phyloP scores from a whole-genome alignment of 2,888 invertebrate genomes.

The Cheilosia urbana region DNA sequence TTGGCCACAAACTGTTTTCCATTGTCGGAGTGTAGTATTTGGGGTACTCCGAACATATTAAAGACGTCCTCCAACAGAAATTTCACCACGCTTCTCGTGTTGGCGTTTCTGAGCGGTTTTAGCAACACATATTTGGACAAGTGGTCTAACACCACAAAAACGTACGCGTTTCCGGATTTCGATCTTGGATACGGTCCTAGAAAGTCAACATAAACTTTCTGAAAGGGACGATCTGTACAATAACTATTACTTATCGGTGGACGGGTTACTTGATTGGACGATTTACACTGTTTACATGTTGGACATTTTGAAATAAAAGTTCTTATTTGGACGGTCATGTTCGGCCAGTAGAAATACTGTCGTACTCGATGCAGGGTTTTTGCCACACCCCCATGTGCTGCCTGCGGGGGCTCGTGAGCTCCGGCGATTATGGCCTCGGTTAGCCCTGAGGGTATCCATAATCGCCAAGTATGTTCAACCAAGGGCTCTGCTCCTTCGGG shows the following conservation, averaged over 20 bases:
- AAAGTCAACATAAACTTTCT: conserved; percentile 1
- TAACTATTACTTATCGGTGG: background rate
- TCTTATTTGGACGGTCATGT: no score
- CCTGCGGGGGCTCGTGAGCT: conserved; percentile 31
- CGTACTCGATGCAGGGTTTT: conserved; percentile 30
- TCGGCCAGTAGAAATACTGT: no score
- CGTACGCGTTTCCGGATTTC: conserved; percentile 1
- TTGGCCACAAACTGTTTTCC: conserved; percentile 75
- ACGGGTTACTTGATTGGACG: conserved; percentile 1
- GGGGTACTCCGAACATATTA: conserved; percentile 18
- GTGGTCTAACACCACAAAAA: background rate
- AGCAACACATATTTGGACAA: background rate
- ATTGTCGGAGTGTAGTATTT: conserved; percentile 75
- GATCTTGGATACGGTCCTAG: conserved; percentile 2
- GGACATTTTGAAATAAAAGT: background rate
- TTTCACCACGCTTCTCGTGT: background rate
- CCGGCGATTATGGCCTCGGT: conserved; percentile 13
- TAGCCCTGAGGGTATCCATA: conserved; percentile 36
- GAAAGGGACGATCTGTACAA: background rate
- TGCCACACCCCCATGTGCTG: conserved; percentile 1
- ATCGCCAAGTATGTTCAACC: conserved; percentile 16
- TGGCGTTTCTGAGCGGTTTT: conserved; percentile 1
- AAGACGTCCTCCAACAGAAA: background rate
- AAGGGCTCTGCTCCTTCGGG: background rate
- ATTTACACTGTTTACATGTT: conserved; percentile 3